phyloP scores from a whole-genome alignment of 2,888 invertebrate species.

The Lypha dubia region DNA sequence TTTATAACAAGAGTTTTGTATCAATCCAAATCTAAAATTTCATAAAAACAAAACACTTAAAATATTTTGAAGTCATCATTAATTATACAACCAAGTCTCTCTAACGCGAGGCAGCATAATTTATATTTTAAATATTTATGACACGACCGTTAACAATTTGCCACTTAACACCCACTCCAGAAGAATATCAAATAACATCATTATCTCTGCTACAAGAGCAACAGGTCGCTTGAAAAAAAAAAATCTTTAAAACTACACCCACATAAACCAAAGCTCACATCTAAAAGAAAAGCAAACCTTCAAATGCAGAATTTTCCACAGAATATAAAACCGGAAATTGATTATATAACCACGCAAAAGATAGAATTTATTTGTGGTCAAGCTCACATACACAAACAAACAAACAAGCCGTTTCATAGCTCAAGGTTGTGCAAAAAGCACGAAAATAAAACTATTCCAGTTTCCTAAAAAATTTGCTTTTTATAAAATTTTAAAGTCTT shows the following conservation, averaged over 20 bases:
- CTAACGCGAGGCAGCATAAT: constrained; percentile 1
- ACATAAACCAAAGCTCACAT: not conserved
- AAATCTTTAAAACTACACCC: constrained; percentile 28
- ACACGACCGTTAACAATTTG: constrained; percentile 65
- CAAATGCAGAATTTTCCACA: not conserved
- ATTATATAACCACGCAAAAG: constrained; percentile 34
- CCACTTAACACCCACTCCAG: constrained; percentile 64
- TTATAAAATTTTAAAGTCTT: constrained; percentile 60
- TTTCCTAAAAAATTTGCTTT: constrained; percentile 24
- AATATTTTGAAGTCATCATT: not conserved
- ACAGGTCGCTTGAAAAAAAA: constrained; percentile 10
- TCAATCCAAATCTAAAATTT: not conserved
- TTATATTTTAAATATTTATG: constrained; percentile 49
- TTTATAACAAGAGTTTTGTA: too few relatives aligned
- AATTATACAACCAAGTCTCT: not conserved
- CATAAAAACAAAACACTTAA: not conserved
- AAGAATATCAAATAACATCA: constrained; percentile 20
- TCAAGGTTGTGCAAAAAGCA: constrained; percentile 59
- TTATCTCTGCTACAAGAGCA: constrained; percentile 25
- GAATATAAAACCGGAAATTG: constrained; percentile 55
- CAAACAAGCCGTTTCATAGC: constrained; percentile 24
- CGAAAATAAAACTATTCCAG: not conserved
- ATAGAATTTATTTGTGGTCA: constrained; percentile 31
- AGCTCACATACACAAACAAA: too few relatives aligned
- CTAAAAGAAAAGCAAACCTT: not conserved